Evolutionary conservation across 2,113 vertebrate genomes (phyloP).

Genomic region (Pyrgilauda ruficollis): DNA sequence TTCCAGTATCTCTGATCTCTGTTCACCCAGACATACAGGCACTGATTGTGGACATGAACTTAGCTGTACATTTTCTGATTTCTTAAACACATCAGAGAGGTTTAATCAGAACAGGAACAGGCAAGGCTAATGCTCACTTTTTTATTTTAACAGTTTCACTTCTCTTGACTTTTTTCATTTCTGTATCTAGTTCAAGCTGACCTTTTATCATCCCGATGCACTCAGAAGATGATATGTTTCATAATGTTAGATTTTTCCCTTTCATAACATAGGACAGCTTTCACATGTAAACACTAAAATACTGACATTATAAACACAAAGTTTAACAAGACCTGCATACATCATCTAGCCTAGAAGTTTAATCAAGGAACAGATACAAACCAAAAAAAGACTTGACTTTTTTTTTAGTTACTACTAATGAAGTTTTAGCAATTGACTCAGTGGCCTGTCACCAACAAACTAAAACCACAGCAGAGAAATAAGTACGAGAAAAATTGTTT

Average conservation of each 20-base stretch:
- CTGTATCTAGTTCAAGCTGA: not conserved
- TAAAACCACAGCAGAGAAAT: not conserved
- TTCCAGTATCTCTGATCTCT: not conserved
- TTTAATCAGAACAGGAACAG: not conserved
- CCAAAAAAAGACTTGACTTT: not conserved
- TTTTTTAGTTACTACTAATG: not conserved
- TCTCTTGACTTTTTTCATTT: not conserved
- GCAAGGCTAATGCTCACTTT: not conserved
- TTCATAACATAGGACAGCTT: not conserved
- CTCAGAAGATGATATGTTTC: not conserved
- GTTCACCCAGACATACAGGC: not conserved
- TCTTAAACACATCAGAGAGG: not conserved
- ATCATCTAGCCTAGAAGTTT: not conserved
- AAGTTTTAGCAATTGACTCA: not conserved
- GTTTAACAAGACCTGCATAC: not conserved
- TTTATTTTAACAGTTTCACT: not conserved
- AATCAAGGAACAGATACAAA: not conserved
- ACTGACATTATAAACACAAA: not conserved
- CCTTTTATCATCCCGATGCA: not conserved
- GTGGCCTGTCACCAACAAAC: not conserved
- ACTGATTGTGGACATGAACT: not conserved
- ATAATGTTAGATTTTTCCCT: not conserved
- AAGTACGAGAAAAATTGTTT: not conserved
- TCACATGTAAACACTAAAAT: not conserved
- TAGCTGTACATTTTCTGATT: not conserved